These are phyloP conservation scores for Passer montanus DNA, from an alignment of 2,113 vertebrate genomes.

Conservation along the genomic window DNA sequence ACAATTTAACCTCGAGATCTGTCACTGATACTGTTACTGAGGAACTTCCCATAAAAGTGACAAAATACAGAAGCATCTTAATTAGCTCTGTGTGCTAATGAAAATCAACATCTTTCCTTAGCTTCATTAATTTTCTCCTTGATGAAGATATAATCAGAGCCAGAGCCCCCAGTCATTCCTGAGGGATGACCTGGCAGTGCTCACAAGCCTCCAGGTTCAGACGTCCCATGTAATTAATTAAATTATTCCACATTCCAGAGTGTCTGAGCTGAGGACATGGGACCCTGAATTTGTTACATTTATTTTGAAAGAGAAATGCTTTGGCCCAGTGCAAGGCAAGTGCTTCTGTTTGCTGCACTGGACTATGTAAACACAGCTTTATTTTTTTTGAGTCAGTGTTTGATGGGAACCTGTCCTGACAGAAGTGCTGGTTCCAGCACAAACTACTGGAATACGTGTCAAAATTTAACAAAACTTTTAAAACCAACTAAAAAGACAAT, in stretches of 20 bases:
- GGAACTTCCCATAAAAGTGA: neutral
- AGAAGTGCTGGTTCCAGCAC: neutral
- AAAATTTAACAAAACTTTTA: neutral
- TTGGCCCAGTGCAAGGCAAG: neutral
- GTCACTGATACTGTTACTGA: neutral
- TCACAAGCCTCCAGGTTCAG: neutral
- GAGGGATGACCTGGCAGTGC: neutral
- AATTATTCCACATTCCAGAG: neutral
- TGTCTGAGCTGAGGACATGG: neutral
- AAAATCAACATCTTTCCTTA: neutral
- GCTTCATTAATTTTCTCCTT: conserved; percentile 11
- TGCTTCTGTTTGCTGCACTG: neutral
- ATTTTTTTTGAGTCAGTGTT: neutral
- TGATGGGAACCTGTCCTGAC: neutral
- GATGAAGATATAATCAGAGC: neutral
- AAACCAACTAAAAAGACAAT: neutral
- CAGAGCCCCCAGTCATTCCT: neutral
- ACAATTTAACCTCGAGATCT: neutral
- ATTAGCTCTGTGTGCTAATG: neutral
- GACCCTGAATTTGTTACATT: neutral
- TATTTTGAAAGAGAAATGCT: neutral
- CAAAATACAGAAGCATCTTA: neutral
- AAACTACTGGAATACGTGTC: neutral
- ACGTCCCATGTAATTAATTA: neutral
- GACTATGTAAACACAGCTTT: neutral